Conservation (phyloP, 2,888 invertebrate species). For the Trichogramma evanescens region DNA sequence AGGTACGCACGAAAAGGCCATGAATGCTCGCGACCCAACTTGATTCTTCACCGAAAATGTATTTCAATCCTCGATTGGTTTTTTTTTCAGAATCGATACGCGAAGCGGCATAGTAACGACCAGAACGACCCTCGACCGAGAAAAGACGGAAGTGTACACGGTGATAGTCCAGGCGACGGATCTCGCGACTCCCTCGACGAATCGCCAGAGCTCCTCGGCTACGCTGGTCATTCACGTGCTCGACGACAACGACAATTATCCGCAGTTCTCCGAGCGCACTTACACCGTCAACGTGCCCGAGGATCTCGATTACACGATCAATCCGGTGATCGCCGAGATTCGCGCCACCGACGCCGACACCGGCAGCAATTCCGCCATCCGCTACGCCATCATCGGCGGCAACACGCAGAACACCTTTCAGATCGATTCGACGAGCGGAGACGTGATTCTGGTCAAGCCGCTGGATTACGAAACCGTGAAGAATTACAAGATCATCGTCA, state of each 20-base stretch:
- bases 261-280: constrained; percentile 83
- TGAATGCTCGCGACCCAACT: not conserved
- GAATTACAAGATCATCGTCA: constrained; percentile 79
- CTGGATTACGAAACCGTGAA: constrained; percentile 83
- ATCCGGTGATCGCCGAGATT: constrained; percentile 76
- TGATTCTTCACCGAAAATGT: not conserved
- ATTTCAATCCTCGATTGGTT: not conserved
- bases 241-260: constrained; percentile 91
- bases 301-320: constrained; percentile 76
- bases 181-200: constrained; percentile 71
- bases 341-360: constrained; percentile 89
- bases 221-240: constrained; percentile 74
- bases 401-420: constrained; percentile 90
- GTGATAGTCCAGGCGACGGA: constrained; percentile 81
- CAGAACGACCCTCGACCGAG: constrained; percentile 75
- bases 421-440: constrained; percentile 88
- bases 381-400: constrained; percentile 92
- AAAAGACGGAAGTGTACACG: constrained; percentile 76
- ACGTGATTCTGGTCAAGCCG: constrained; percentile 78
- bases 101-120: constrained; percentile 73
- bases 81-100: constrained; percentile 58
- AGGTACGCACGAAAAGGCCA: constrained; percentile 39
- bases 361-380: constrained; percentile 85
- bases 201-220: constrained; percentile 74
- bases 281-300: constrained; percentile 84